Evolutionary conservation across 2,113 vertebrate genomes (phyloP), one percentile per base, ranked within the genome.

Genomic region (Opisthocomus hoazin): DNA sequence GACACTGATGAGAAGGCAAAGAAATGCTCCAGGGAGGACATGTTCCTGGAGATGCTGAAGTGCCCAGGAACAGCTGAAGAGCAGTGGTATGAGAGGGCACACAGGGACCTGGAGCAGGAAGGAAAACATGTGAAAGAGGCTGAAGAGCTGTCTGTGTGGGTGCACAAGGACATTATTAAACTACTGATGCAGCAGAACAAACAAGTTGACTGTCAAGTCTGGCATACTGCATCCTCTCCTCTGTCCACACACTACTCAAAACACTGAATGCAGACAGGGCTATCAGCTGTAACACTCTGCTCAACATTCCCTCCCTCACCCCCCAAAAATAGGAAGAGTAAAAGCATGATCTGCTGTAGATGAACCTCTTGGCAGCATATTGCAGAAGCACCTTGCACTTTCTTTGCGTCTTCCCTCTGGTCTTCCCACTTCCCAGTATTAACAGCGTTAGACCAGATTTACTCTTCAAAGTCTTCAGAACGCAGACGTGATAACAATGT

Each of bases 61-160:
- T 54, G 61, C 56, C 32, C 64, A 76, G 71, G 43, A 32, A 6
- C 53, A 66, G 53, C 83, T 74, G 48, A 84, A 65, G 68, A 75
- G 61, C 74, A 21, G 32, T 19, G 60, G 3, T 75, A 18, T 43
- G 81, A 73, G 73, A 50, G 60, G 56, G 32, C 68, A 85, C 58
- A 56, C 6, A 0, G 87, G 73, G 69, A 58, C 15, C 37, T 20
- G 15, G 26, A 68, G 84, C 89, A 65, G 80, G 83, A 79, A 20
- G 80, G 34, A 48, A 75, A 85, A 7, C 43, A 27, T 0, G 1
- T 29, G 51, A 21, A 50, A 75, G 74, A 84, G 69, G 14, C 39
- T n/a, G 60, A 57, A 50, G n/a, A 94, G 61, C 66, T 83, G 88
- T 56, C 46, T 63, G 27, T 88, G 78, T 76, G 80, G 46, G 37